These are phyloP conservation scores for Salvelinus namaycush DNA, from an alignment of 2,113 vertebrate species.

Conservation along the genomic window DNA sequence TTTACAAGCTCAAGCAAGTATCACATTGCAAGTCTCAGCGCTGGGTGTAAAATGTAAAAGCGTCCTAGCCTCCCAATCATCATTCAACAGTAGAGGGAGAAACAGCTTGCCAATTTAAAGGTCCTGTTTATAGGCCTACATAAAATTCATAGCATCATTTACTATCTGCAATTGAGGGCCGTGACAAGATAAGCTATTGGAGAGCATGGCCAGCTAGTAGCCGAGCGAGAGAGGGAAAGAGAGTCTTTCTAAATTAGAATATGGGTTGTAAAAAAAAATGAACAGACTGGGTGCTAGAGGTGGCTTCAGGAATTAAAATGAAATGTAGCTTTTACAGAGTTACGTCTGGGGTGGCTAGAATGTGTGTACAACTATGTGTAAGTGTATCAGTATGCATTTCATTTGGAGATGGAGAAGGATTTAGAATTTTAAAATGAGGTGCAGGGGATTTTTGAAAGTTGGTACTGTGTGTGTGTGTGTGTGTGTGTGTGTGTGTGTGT, in stretches of 20 bases:
- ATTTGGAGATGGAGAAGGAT: too few relatives aligned
- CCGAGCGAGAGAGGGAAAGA: conserved; percentile 4
- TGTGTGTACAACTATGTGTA: too few relatives aligned
- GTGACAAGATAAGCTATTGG: conserved; percentile 48
- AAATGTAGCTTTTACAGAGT: too few relatives aligned
- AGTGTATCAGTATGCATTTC: too few relatives aligned
- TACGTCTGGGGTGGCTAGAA: too few relatives aligned
- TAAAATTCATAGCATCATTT: conserved; percentile 62
- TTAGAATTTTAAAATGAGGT: too few relatives aligned
- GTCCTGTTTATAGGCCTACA: conserved; percentile 59
- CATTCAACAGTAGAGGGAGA: neutral
- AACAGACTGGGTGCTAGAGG: conserved; percentile 48
- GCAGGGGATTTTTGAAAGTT: too few relatives aligned
- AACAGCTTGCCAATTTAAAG: conserved; percentile 47
- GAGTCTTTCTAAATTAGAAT: conserved; percentile 28
- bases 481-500: too few relatives aligned
- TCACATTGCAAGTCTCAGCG: too few relatives aligned
- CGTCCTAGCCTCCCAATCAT: neutral
- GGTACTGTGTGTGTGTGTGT: too few relatives aligned
- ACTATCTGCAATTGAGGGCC: conserved; percentile 57
- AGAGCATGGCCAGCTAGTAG: conserved; percentile 36
- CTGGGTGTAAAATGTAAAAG: too few relatives aligned
- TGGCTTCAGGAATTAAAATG: conserved; percentile 48
- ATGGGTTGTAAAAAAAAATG: conserved; percentile 42
- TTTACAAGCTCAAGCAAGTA: neutral